Evolutionary conservation across 1,140 invertebrate species (phyloP).

Genomic region (Diorhabda carinulata): DNA sequence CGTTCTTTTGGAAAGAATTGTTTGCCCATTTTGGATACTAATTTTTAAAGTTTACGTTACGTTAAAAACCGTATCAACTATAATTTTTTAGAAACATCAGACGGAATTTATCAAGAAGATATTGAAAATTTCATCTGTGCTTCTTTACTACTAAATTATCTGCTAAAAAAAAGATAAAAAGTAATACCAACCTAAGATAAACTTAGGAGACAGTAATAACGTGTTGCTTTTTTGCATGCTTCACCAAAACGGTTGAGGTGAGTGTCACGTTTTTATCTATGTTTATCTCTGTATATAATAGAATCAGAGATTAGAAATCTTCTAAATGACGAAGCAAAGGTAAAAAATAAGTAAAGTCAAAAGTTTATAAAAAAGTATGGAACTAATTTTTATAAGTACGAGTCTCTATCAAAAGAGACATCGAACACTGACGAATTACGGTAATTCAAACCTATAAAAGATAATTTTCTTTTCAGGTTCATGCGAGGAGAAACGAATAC

Average conservation of each 20-base stretch:
- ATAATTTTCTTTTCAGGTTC: slow-evolving; percentile 55
- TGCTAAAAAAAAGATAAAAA: slow-evolving; percentile 11
- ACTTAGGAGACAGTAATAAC: slow-evolving; percentile 8
- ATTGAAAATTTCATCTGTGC: slow-evolving; percentile 11
- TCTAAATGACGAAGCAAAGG: no score
- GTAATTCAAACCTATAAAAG: no score
- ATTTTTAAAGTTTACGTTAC: no score
- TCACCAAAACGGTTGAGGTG: slow-evolving; percentile 28
- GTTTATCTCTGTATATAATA: not conserved
- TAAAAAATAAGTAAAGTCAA: no score
- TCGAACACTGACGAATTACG: no score
- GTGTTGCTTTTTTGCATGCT: slow-evolving; percentile 24
- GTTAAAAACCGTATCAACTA: no score
- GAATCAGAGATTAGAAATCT: no score
- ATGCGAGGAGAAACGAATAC: slow-evolving; percentile 70
- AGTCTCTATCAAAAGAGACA: no score
- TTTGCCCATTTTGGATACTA: no score
- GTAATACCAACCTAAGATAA: slow-evolving; percentile 9
- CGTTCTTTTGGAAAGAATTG: no score
- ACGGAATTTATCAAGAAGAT: slow-evolving; percentile 26
- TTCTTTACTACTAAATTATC: not conserved
- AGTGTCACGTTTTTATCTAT: slow-evolving; percentile 15
- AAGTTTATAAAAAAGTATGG: no score
- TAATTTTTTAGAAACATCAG: slow-evolving; percentile 27
- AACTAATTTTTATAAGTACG: no score